These are phyloP conservation scores for Pollenia amentaria DNA, from an alignment of 2,888 invertebrate species.

Conservation along the genomic window DNA sequence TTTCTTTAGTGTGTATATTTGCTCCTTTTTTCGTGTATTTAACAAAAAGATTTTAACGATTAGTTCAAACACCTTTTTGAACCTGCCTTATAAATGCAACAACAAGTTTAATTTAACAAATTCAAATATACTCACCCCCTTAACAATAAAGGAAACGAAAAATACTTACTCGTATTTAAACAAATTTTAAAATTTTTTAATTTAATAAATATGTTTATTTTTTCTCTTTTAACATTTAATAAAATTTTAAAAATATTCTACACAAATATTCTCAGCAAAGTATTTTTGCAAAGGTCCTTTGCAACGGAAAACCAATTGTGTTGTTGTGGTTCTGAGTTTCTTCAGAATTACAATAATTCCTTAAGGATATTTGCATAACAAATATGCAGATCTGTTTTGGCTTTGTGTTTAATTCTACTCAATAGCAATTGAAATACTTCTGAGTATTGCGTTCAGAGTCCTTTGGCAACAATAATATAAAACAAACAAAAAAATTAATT, in stretches of 20 bases:
- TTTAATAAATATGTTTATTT: not conserved
- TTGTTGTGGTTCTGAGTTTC: not conserved
- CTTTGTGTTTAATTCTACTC: not conserved
- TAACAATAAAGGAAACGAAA: not conserved
- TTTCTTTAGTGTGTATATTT: too few relatives aligned
- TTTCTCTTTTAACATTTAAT: not conserved
- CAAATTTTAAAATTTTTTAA: not conserved
- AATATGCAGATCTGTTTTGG: not conserved
- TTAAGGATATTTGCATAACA: not conserved
- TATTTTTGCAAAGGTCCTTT: not conserved
- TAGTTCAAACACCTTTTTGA: too few relatives aligned
- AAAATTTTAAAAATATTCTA: constrained; percentile 6
- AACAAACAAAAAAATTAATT: not conserved
- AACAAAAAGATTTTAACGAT: too few relatives aligned
- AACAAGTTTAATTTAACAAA: too few relatives aligned
- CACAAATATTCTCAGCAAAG: not conserved
- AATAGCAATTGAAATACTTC: not conserved
- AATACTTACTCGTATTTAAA: not conserved
- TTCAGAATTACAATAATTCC: not conserved
- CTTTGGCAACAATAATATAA: not conserved
- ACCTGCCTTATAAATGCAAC: too few relatives aligned
- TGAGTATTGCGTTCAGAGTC: not conserved
- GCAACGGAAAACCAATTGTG: not conserved
- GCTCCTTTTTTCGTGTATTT: too few relatives aligned
- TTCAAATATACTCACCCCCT: not conserved